Percentiles rank a stretch among this genome's conserved stretches.
Evolutionary conservation across 2,113 vertebrate species (phyloP).

Genomic region (Forbesichthys papilliferus): DNA sequence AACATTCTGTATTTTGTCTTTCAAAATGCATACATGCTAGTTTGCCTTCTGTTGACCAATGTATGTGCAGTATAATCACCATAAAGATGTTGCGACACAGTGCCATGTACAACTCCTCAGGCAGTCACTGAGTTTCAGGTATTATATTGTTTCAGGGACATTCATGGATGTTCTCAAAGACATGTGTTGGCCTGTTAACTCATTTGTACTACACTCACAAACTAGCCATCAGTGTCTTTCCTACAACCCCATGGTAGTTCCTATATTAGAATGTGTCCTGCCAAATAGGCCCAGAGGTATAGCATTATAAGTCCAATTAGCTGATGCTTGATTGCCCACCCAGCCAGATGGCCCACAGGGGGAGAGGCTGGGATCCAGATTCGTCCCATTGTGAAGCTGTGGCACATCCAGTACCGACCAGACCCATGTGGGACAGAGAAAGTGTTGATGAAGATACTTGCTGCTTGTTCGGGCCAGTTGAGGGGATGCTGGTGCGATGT

Average conservation of each 20-base stretch:
- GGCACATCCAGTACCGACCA: constrained; percentile 12
- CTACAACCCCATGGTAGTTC: constrained; percentile 11
- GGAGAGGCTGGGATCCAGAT: constrained; percentile 28
- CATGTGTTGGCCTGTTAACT: constrained; percentile 14
- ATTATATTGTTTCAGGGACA: neutral
- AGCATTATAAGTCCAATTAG: constrained; percentile 41
- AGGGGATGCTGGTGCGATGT: neutral
- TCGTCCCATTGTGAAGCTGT: constrained; percentile 21
- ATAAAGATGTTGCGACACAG: no score
- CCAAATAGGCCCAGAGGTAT: constrained; percentile 30
- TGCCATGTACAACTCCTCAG: neutral
- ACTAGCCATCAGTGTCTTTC: constrained; percentile 6
- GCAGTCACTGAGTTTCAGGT: neutral
- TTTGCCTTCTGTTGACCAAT: neutral
- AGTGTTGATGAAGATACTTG: constrained; percentile 51
- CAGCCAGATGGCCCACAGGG: constrained; percentile 33
- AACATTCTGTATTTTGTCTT: no score
- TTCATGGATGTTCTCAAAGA: constrained; percentile 5
- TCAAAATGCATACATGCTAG: neutral
- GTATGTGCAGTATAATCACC: neutral
- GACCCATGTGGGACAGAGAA: constrained; percentile 15
- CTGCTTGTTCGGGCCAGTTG: constrained; percentile 44
- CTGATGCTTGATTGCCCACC: constrained; percentile 26
- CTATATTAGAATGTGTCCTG: constrained; percentile 22
- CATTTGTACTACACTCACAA: constrained; percentile 14